These are phyloP conservation scores for Rachycentron canadum DNA, from an alignment of 2,797 vertebrate species.

Conservation along the genomic window DNA sequence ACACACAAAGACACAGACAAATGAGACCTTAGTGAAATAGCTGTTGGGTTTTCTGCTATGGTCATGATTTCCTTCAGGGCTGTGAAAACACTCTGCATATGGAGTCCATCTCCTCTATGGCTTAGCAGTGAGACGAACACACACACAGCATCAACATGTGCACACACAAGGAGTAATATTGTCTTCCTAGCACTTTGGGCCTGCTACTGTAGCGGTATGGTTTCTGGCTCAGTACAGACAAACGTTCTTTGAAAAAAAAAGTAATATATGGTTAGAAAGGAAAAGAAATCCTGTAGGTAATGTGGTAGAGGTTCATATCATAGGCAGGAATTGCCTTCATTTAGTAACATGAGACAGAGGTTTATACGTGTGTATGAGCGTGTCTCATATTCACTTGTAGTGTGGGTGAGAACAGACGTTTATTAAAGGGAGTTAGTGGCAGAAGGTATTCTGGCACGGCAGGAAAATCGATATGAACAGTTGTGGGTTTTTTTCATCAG, in stretches of 20 bases:
- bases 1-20: constrained; percentile 71
- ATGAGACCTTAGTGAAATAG: constrained; percentile 79
- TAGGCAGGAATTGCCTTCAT: constrained; percentile 23
- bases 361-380: background rate
- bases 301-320: constrained; percentile 13
- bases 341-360: constrained; percentile 12
- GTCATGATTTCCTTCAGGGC: constrained; percentile 83
- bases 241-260: constrained; percentile 5
- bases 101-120: constrained; percentile 84
- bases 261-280: constrained; percentile 11
- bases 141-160: constrained; percentile 55
- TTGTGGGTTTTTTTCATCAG: constrained; percentile 72
- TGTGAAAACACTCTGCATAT: constrained; percentile 86
- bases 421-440: constrained; percentile 68
- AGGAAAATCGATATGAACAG: constrained; percentile 81
- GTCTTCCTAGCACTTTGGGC: constrained; percentile 42
- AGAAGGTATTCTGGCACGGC: constrained; percentile 65
- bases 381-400: background rate
- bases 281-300: constrained; percentile 13
- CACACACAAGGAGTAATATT: constrained; percentile 61
- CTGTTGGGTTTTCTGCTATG: constrained; percentile 79
- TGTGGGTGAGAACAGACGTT: constrained; percentile 24
- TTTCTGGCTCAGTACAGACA: constrained; percentile 34
- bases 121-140: constrained; percentile 70
- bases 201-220: constrained; percentile 31